phyloP scores from a whole-genome alignment of 2,797 vertebrate genomes.

The Liparis tanakae region DNA sequence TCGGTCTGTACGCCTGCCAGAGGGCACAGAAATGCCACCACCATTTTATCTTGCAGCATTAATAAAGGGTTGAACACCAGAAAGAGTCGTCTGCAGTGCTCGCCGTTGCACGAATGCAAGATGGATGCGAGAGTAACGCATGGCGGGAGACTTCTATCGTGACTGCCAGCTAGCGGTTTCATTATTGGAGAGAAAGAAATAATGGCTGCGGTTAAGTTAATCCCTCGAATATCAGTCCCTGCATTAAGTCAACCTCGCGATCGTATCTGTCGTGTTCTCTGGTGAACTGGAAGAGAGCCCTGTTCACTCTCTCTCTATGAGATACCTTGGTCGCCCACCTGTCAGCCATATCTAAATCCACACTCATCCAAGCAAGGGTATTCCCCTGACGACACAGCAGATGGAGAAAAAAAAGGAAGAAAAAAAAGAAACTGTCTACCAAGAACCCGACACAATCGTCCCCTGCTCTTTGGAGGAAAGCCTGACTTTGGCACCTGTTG shows the following conservation, averaged over 20 bases:
- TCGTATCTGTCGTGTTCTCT: conserved; percentile 50
- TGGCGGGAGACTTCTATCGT: conserved; percentile 51
- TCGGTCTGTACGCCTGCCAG: conserved; percentile 42
- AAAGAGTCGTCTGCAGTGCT: conserved; percentile 31
- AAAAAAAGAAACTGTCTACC: conserved; percentile 31
- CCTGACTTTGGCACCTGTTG: conserved; percentile 60
- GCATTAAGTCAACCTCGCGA: conserved; percentile 53
- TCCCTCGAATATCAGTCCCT: conserved; percentile 57
- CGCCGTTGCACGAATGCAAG: conserved; percentile 41
- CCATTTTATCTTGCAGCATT: conserved; percentile 38
- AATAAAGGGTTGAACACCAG: conserved; percentile 18
- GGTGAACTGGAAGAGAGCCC: conserved; percentile 52
- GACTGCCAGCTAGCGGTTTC: conserved; percentile 50
- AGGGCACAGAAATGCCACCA: conserved; percentile 45
- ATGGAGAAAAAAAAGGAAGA: background rate
- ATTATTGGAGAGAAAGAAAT: conserved; percentile 60
- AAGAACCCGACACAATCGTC: conserved; percentile 29
- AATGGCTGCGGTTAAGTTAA: conserved; percentile 48
- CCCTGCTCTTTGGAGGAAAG: conserved; percentile 49
- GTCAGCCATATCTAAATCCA: conserved; percentile 60
- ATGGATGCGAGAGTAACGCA: conserved; percentile 41
- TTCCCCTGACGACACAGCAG: conserved; percentile 34
- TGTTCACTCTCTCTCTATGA: conserved; percentile 35
- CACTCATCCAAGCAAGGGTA: conserved; percentile 48
- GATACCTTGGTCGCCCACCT: conserved; percentile 59